Evolutionary conservation across 2,113 vertebrate species (phyloP).

Genomic region (Brienomyrus longianalis): DNA sequence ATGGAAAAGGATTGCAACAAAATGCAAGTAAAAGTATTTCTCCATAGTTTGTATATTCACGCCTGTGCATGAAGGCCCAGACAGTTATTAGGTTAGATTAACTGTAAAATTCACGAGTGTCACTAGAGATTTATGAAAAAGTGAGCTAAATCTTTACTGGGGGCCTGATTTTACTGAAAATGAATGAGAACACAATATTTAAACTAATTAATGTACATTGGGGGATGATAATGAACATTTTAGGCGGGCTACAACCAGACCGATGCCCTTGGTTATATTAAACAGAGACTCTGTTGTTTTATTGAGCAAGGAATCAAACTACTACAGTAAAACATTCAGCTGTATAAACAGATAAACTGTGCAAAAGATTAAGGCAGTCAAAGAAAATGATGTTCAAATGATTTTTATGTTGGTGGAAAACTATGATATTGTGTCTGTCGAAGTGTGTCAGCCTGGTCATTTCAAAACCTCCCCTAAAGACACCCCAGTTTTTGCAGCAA

Average conservation of each 20-base stretch:
- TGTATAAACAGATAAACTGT: background rate
- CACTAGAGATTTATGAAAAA: background rate
- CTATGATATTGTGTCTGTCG: background rate
- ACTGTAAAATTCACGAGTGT: background rate
- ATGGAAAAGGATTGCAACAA: background rate
- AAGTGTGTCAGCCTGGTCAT: background rate
- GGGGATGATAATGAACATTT: background rate
- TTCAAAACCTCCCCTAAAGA: background rate
- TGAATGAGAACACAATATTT: background rate
- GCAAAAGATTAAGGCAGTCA: background rate
- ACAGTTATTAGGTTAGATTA: background rate
- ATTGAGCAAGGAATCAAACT: background rate
- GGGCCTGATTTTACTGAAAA: background rate
- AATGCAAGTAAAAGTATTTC: background rate
- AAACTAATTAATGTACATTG: background rate
- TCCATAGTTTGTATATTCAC: background rate
- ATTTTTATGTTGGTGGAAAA: background rate
- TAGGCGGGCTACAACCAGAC: background rate
- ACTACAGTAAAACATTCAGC: background rate
- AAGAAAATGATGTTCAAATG: background rate
- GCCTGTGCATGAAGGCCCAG: background rate
- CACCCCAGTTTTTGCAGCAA: background rate
- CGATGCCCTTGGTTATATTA: background rate
- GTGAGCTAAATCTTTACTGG: background rate
- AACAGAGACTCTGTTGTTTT: background rate